These are phyloP conservation scores for Diplolepis rosae DNA, from an alignment of 2,888 invertebrate genomes.

Conservation along the genomic window DNA sequence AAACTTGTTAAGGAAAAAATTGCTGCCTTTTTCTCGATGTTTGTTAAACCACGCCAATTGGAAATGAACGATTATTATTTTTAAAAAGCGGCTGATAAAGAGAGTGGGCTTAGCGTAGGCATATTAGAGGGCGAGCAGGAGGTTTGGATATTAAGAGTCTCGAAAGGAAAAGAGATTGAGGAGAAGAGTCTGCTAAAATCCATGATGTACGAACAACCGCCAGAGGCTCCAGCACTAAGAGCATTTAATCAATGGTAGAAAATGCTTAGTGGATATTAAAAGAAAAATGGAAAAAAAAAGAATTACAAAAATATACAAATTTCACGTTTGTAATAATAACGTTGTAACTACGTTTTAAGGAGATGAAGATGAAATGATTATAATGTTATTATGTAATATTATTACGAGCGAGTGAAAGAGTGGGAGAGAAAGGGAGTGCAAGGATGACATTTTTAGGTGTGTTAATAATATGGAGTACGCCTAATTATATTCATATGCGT, in stretches of 20 bases:
- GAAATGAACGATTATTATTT: conserved; percentile 19
- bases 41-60: conserved; percentile 62
- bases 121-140: conserved; percentile 33
- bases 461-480: conserved; percentile 45
- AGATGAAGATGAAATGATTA: conserved; percentile 53
- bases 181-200: conserved; percentile 43
- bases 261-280: conserved; percentile 63
- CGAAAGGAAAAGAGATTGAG: conserved; percentile 36
- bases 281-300: conserved; percentile 36
- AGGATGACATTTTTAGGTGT: conserved; percentile 39
- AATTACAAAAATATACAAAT: conserved; percentile 55
- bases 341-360: conserved; percentile 58
- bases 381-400: conserved; percentile 65
- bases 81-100: conserved; percentile 33
- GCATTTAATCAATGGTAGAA: conserved; percentile 71
- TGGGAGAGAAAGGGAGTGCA: conserved; percentile 33
- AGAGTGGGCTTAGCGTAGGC: conserved; percentile 37
- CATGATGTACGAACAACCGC: conserved; percentile 38
- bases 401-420: conserved; percentile 47
- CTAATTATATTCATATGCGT: conserved; percentile 36
- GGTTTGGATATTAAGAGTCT: conserved; percentile 30
- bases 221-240: conserved; percentile 64
- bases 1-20: conserved; percentile 69
- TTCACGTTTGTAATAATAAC: conserved; percentile 60
- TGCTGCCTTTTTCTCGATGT: conserved; percentile 72